Evolutionary conservation across 1,140 invertebrate species (phyloP).

Genomic region (Psix sp.): DNA sequence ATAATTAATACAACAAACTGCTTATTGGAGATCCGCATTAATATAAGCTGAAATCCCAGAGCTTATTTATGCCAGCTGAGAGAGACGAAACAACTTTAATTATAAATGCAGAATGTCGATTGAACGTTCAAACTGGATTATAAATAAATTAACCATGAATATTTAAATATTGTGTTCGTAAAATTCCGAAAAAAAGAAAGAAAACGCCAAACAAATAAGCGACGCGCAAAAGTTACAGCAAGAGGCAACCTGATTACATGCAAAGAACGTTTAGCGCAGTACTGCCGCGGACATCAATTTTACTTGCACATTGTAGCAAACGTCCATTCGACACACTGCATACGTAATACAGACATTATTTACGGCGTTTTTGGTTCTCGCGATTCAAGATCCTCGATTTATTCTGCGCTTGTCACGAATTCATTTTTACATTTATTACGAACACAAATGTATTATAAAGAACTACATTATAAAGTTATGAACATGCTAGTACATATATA

Average conservation of each 20-base stretch:
- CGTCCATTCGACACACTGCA: constrained; percentile 34
- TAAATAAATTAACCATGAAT: constrained; percentile 26
- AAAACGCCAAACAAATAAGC: constrained; percentile 4
- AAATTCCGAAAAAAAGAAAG: constrained; percentile 11
- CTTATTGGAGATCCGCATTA: constrained; percentile 4
- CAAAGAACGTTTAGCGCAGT: constrained; percentile 29
- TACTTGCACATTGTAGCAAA: constrained; percentile 32
- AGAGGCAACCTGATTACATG: constrained; percentile 34
- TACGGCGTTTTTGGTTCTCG: constrained; percentile 22
- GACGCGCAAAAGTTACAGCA: constrained; percentile 28
- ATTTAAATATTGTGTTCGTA: constrained; percentile 6
- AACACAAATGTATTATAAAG: constrained; percentile 10
- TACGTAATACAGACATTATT: constrained; percentile 47
- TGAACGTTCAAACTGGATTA: constrained; percentile 11
- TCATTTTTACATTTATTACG: constrained; percentile 19
- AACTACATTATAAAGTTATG: constrained; percentile 11
- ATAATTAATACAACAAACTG: neutral
- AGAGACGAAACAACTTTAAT: neutral
- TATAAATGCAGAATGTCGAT: constrained; percentile 10
- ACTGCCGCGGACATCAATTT: constrained; percentile 26
- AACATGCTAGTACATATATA: neutral
- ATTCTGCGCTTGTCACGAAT: constrained; percentile 25
- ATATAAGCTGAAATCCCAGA: constrained; percentile 4
- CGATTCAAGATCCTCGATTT: constrained; percentile 23
- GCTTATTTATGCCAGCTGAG: neutral